These are phyloP conservation scores for Cerceris rybyensis DNA, from an alignment of 2,888 invertebrate species.

Conservation along the genomic window DNA sequence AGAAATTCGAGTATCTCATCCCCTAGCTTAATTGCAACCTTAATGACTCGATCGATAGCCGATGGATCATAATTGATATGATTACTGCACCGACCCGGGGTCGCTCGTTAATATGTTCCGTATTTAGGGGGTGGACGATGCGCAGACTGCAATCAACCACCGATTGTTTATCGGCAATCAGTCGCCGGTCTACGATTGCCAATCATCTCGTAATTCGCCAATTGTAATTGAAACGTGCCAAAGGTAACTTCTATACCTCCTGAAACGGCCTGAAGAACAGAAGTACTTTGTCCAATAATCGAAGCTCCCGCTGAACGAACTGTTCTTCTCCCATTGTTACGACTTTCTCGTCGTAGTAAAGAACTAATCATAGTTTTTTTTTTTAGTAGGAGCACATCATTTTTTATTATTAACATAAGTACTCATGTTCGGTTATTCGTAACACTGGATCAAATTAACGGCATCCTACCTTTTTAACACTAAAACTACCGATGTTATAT, in stretches of 20 bases:
- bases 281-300: not conserved
- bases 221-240: slow-evolving; percentile 62
- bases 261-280: not conserved
- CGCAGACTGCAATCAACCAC: slow-evolving; percentile 67
- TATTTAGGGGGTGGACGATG: slow-evolving; percentile 60
- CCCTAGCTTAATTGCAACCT: slow-evolving; percentile 44
- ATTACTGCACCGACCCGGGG: slow-evolving; percentile 53
- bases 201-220: slow-evolving; percentile 71
- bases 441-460: no score
- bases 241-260: slow-evolving; percentile 12
- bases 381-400: no score
- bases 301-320: not conserved
- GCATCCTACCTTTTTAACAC: no score
- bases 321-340: not conserved
- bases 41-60: slow-evolving; percentile 60
- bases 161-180: slow-evolving; percentile 73
- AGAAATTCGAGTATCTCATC: slow-evolving; percentile 31
- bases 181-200: slow-evolving; percentile 68
- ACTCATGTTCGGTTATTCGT: no score
- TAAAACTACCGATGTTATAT: no score
- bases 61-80: slow-evolving; percentile 63
- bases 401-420: no score
- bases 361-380: no score
- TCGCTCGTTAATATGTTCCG: slow-evolving; percentile 62
- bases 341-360: not conserved